Evolutionary conservation across 2,113 vertebrate species (phyloP), one percentile per base, ranked within the genome.

Genomic region (Panurus biarmicus): DNA sequence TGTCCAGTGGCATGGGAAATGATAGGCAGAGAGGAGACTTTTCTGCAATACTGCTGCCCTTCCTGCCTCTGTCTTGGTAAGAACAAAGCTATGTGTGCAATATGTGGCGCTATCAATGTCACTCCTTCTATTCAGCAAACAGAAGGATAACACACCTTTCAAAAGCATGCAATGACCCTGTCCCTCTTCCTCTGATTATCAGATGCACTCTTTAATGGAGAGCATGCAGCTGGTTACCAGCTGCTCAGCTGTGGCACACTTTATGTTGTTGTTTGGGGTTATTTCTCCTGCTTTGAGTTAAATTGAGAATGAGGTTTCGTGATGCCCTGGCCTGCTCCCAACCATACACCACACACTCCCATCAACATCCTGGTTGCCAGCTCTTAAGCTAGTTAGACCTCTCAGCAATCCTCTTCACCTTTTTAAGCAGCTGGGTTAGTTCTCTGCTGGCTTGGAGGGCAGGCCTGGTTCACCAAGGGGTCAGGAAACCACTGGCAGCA

Each of bases 81-180:
- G 38, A 69, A 36, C 75, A 81, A 62, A 57, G 35, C 79, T 40
- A 0, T 2, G 25, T 35, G 62, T 24, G 50, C 16, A 11, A 23
- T 31, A 56, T 0, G 0, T 44, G 57, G 73, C 1, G 0, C 53
- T 45, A 10, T 19, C 78, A 33, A 5, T 5, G 7, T 56, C 23
- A 2, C 53, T 81, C 65, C 38, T 87, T 62, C 65, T 62, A 8
- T n/a, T 86, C 76, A 72, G 69, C 65, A 76, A 79, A 51, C 48
- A 66, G 53, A 73, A 87, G 45, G 35, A 18, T 61, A 89, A 48
- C 65, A 33, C 35, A 66, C 75, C n/a, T 89, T 85, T 53, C 78
- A 72, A 53, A 78, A 71, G 25, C 13, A 25, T 9, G 15, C 2
- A 6, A 56, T 85, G 28, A 66, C 60, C 26, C 21, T 44, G 18